Evolutionary conservation across 2,113 vertebrate genomes (phyloP), one percentile per base, ranked within the genome.

Genomic region (Pholis gunnellus): DNA sequence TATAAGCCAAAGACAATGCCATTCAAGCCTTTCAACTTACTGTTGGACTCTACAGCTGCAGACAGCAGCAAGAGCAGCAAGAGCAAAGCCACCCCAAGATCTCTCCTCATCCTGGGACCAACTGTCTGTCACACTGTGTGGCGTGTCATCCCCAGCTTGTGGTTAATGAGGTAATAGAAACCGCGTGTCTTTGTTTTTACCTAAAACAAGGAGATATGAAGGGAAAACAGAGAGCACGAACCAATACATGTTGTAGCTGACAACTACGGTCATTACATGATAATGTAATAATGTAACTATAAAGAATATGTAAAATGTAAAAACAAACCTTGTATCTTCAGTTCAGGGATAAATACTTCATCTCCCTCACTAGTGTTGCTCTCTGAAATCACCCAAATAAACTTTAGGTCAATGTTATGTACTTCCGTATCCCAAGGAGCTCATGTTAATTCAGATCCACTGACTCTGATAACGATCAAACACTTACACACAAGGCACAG

Each of bases 161-260:
- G 25, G 46, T 68, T 17, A 68, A 77, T 56, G 56, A 81, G 48
- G 54, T 40, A 11, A 36, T 9, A 25, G 38, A 56, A 86, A 77
- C 48, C 36, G 57, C 5, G 15, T 7, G 42, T 38, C 42, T 54
- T 54, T 94, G 93, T 94, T 93, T 89, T 76, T 25, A 95, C 88
- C 81, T 83, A 29, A 92, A 92, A 94, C 91, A 95, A 67, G 17
- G 5, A 42, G 70, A 66, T 40, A 87, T 88, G 75, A 75, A 74
- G 89, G 89, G 81, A 80, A 90, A 94, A 94, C 88, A 92, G 50
- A 1, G 18, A 67, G 54, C 42, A 75, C 63, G n/a, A 82, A 79
- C 44, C 46, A 76, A 73, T 82, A 61, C 52, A 29, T n/a, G 74
- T 74, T 83, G 22, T 29, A 60, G 22, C 22, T 8, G 15, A 79